Conservation (phyloP, 2,797 vertebrate genomes). For the Epinephelus coioides region DNA sequence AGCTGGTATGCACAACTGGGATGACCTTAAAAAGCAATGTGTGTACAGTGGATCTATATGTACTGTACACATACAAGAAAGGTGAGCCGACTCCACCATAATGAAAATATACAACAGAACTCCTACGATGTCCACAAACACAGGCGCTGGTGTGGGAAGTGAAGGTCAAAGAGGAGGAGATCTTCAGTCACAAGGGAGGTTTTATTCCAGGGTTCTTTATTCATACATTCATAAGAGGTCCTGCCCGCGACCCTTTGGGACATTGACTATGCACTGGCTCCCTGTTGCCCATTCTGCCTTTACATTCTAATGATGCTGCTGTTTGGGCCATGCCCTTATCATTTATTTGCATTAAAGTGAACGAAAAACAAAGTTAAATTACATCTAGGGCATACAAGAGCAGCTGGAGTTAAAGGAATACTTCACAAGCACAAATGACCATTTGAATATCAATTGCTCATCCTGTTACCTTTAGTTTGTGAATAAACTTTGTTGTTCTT, state of each 20-base stretch:
- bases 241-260: conserved; percentile 35
- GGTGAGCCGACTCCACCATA: neutral
- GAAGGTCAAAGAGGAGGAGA: conserved; percentile 49
- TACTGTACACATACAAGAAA: conserved; percentile 20
- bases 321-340: conserved; percentile 2
- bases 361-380: conserved; percentile 7
- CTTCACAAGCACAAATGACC: no score
- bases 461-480: no score
- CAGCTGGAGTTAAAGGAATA: neutral
- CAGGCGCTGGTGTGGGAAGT: conserved; percentile 19
- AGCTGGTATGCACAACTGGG: conserved; percentile 4
- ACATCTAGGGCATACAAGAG: neutral
- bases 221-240: conserved; percentile 64
- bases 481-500: no score
- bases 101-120: neutral
- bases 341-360: conserved; percentile 11
- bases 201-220: conserved; percentile 42
- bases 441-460: no score
- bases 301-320: conserved; percentile 49
- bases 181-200: conserved; percentile 24
- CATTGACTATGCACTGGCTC: conserved; percentile 50
- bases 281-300: conserved; percentile 11
- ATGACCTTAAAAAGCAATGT: neutral
- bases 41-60: neutral
- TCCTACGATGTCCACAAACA: conserved; percentile 20